phyloP scores from a whole-genome alignment of 2,113 vertebrate species.

The Amphiprion percula region DNA sequence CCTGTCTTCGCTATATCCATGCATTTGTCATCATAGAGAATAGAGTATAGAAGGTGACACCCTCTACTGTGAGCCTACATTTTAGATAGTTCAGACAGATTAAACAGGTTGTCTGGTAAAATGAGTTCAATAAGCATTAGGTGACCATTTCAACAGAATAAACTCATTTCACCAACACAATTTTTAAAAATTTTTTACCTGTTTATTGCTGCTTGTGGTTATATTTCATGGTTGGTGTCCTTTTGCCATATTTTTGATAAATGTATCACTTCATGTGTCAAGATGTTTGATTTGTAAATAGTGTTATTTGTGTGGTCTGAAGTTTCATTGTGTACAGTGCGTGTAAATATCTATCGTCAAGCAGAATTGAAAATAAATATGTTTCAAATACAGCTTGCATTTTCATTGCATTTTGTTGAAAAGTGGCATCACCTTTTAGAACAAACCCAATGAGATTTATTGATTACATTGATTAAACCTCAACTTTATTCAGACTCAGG shows the following conservation, averaged over 20 bases:
- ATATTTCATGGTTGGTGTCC: slow-evolving; percentile 9
- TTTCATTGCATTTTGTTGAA: slow-evolving; percentile 3
- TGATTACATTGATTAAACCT: background rate
- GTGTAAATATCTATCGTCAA: slow-evolving; percentile 17
- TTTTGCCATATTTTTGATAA: slow-evolving; percentile 1
- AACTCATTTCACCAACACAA: too few relatives aligned
- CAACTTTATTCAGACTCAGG: background rate
- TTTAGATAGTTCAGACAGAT: background rate
- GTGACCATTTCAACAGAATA: background rate
- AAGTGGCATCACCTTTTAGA: background rate
- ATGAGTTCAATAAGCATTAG: background rate
- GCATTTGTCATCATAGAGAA: background rate
- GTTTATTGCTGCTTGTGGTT: background rate
- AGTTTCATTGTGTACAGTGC: slow-evolving; percentile 22
- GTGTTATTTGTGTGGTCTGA: slow-evolving; percentile 6
- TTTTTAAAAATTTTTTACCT: background rate
- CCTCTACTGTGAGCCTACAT: background rate
- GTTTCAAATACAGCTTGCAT: slow-evolving; percentile 2
- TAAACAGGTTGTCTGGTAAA: background rate
- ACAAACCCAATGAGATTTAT: background rate
- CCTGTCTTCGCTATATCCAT: background rate
- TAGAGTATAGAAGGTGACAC: background rate
- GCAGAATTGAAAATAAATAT: slow-evolving; percentile 8
- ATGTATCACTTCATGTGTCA: background rate
- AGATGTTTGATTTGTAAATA: background rate